phyloP scores from a whole-genome alignment of 2,797 vertebrate genomes.

The Hypotaenidia philippensis region DNA sequence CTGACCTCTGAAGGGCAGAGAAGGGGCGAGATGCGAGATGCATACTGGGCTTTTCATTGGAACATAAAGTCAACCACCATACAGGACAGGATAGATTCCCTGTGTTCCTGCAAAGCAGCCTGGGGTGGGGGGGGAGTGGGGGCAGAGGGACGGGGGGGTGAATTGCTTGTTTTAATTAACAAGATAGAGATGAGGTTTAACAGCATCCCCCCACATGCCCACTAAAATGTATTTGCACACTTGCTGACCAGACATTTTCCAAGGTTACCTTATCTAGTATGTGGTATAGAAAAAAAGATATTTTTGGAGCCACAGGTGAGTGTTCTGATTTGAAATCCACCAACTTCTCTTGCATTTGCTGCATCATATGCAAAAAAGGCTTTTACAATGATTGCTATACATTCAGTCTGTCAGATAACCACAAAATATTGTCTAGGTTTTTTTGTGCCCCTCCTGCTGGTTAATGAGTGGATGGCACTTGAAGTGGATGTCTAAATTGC shows the following conservation, averaged over 20 bases:
- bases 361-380: background rate
- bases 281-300: background rate
- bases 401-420: background rate
- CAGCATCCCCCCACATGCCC: background rate
- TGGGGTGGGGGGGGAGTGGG: background rate
- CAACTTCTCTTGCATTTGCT: background rate
- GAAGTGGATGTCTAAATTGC: background rate
- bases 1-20: background rate
- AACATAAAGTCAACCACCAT: rapidly evolving
- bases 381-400: background rate
- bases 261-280: background rate
- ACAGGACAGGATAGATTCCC: background rate
- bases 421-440: background rate
- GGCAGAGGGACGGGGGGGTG: background rate
- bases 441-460: background rate
- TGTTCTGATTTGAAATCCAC: background rate
- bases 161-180: background rate
- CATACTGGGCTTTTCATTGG: background rate
- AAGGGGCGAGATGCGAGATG: background rate
- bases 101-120: background rate
- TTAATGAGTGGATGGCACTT: background rate
- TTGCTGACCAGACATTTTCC: rapidly evolving
- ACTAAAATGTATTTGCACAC: background rate
- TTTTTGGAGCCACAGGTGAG: background rate
- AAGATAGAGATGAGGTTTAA: background rate